Evolutionary conservation across 2,888 invertebrate genomes (phyloP).

Genomic region (Microplitis manilae): DNA sequence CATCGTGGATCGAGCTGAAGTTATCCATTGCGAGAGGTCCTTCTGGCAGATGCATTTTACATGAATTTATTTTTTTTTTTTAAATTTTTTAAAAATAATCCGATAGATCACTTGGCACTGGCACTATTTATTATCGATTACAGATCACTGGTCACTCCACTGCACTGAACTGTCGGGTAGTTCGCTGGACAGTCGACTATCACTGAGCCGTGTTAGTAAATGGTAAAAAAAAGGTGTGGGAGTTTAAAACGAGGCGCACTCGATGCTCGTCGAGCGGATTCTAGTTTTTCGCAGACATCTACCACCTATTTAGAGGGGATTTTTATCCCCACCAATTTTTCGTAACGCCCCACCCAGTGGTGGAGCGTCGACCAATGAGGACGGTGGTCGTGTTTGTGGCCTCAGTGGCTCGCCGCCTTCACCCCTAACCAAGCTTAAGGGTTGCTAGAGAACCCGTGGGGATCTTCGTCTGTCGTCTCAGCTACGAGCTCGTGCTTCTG

Average conservation of each 20-base stretch:
- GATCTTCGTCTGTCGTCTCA: conserved; percentile 11
- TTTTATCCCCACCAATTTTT: conserved; percentile 70
- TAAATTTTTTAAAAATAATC: conserved; percentile 4
- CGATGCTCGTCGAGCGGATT: conserved; percentile 70
- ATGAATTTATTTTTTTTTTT: background rate
- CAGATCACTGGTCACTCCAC: background rate
- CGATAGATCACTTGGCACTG: background rate
- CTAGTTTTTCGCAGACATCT: conserved; percentile 70
- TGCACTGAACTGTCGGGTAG: no score
- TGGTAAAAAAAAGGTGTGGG: background rate
- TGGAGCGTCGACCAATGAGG: conserved; percentile 69
- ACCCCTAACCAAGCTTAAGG: conserved; percentile 60
- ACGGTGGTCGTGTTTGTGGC: conserved; percentile 72
- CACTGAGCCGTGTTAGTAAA: no score
- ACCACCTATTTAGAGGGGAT: conserved; percentile 71
- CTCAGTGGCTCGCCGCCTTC: conserved; percentile 72
- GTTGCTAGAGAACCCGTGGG: conserved; percentile 49
- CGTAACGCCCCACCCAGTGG: conserved; percentile 69
- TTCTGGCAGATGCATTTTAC: conserved; percentile 80
- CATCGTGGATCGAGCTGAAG: conserved; percentile 83
- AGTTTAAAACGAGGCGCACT: conserved; percentile 58
- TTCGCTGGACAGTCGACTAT: no score
- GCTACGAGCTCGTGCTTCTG: conserved; percentile 52
- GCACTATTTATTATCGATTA: background rate
- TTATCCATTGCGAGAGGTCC: conserved; percentile 82